phyloP scores from a whole-genome alignment of 2,113 vertebrate species.

The Nymphicus hollandicus region DNA sequence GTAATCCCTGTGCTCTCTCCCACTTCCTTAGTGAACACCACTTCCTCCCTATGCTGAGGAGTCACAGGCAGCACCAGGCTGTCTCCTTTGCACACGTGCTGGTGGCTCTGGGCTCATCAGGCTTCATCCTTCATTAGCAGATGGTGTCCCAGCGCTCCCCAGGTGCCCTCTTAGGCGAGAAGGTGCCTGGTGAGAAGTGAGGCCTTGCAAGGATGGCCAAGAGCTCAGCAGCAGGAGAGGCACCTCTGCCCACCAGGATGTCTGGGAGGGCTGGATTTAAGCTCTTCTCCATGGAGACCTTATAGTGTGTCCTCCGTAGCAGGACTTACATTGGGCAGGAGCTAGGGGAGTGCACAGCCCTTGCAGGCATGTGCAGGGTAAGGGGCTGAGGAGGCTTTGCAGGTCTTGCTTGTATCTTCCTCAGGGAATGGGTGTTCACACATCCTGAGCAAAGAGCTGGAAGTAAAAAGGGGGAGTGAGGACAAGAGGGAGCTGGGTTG shows the following conservation, averaged over 20 bases:
- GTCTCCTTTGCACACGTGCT: not conserved
- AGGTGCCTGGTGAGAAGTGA: not conserved
- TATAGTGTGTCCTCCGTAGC: not conserved
- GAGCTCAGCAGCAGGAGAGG: not conserved
- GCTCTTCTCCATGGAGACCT: not conserved
- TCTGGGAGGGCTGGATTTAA: not conserved
- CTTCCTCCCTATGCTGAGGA: not conserved
- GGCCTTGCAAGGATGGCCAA: not conserved
- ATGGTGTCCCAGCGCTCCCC: not conserved
- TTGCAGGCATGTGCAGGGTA: too few relatives aligned
- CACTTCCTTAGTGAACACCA: not conserved
- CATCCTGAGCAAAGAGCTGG: not conserved
- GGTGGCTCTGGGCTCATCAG: not conserved
- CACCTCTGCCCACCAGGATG: not conserved
- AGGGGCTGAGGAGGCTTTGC: not conserved
- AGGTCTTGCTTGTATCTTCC: not conserved
- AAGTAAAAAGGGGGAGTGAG: not conserved
- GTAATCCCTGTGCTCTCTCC: not conserved
- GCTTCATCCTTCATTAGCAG: not conserved
- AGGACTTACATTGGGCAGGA: not conserved
- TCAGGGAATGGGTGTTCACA: accelerated
- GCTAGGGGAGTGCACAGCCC: not conserved
- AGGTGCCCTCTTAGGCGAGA: not conserved
- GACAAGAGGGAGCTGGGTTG: not conserved
- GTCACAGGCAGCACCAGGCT: not conserved